phyloP scores from a whole-genome alignment of 2,797 vertebrate genomes.

The Uromys caudimaculatus region DNA sequence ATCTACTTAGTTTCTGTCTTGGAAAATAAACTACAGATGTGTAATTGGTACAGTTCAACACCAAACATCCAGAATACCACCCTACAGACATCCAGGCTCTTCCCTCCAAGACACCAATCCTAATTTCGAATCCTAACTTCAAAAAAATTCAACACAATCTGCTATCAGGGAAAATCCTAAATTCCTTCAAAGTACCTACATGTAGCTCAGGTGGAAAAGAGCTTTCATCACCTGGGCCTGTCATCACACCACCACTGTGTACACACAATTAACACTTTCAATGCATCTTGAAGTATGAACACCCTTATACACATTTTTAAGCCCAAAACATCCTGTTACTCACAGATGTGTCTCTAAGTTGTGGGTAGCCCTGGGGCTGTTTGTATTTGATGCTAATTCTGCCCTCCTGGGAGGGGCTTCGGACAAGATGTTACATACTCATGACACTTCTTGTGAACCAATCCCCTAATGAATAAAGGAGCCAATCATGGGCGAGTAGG shows the following conservation, averaged over 20 bases:
- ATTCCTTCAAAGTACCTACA: constrained; percentile 32
- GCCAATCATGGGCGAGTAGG: too few species aligned
- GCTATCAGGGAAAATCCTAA: neutral
- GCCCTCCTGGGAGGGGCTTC: too few species aligned
- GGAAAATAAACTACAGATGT: neutral
- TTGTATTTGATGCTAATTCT: too few species aligned
- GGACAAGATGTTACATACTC: too few species aligned
- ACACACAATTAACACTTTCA: neutral
- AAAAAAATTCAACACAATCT: neutral
- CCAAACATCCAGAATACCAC: neutral
- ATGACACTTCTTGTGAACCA: too few species aligned
- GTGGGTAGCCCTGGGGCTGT: too few species aligned
- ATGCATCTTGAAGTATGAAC: neutral
- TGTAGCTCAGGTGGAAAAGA: neutral
- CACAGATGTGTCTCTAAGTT: neutral
- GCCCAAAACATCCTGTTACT: neutral
- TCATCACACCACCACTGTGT: neutral
- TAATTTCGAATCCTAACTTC: neutral
- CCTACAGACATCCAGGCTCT: neutral
- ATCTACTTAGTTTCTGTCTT: constrained; percentile 7
- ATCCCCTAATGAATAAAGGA: too few species aligned
- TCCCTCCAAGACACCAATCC: neutral
- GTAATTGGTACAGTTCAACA: neutral
- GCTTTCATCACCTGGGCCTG: neutral
- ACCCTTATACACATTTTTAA: neutral